Base-by-base conservation (phyloP, 2,113 vertebrate species). In the Dicaeum eximium region DNA sequence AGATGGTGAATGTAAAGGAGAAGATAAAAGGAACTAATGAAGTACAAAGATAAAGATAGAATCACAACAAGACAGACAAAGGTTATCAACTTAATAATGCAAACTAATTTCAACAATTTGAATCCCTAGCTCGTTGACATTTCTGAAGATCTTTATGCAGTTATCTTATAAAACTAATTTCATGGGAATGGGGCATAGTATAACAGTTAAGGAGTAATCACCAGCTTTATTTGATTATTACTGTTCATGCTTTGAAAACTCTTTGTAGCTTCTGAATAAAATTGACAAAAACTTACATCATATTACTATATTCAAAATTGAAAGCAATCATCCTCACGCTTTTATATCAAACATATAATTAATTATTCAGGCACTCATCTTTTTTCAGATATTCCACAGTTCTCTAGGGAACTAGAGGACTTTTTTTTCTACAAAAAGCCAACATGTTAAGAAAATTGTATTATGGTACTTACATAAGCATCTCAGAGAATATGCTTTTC, bases 101-200 rank as follows among this genome's bases (percentile, higher is more conserved):
- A 91, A 93, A 84, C 21, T 90, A 57, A 96, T 92, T 93, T 77
- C 56, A 93, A 58, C 31, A 66, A 44, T 82, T 54, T 75, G 51
- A 85, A 79, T 70, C 11, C 10, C 40, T 70, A 48, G 13, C 22
- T 80, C 96, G 75, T 86, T 93, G 93, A 93, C 75, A 78, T 90
- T 90, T 93, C 71, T 95, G 60, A 88, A 77, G 5, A 74, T 53
- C 47, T 96, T 90, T 83, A 67, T 74, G 69, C 23, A 80, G 60
- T 67, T 93, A 88, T 70, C 58, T 94, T 64, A 93, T 74, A 94
- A 94, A 94, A 86, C 21, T 51, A 74, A 74, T 96, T 90, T 85
- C 6, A n/a, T 78, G 37, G 67, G 51, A 96, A 77, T 60, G 73
- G 42, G 16, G 17, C 24, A 71, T 40, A 84, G 25, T 77, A 45